Conservation (phyloP, 1,140 invertebrate species). For the Papilio polyxenes region DNA sequence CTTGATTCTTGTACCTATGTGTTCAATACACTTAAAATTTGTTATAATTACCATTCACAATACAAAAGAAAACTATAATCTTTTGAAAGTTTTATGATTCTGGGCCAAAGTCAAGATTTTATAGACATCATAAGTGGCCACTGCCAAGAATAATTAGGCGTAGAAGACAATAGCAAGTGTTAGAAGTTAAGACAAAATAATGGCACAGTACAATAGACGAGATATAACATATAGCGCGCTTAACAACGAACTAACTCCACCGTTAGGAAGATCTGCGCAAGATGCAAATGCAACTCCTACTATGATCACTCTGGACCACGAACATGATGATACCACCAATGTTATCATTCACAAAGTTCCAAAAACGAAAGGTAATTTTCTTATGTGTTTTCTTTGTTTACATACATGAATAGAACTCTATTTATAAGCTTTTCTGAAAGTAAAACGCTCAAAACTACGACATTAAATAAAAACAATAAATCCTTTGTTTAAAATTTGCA, state of each 20-base stretch:
- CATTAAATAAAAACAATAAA: not conserved
- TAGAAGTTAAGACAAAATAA: constrained; percentile 49
- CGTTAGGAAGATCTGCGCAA: constrained; percentile 59
- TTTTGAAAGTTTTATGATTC: constrained; percentile 60
- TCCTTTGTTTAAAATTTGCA: constrained; percentile 16
- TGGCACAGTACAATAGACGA: constrained; percentile 69
- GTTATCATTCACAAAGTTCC: constrained; percentile 77
- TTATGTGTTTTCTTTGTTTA: constrained; percentile 47
- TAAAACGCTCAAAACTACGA: constrained; percentile 7
- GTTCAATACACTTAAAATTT: constrained; percentile 46
- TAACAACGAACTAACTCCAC: constrained; percentile 69
- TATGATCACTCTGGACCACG: constrained; percentile 68
- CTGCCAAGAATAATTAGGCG: constrained; percentile 58
- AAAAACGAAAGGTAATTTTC: constrained; percentile 68
- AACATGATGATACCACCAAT: constrained; percentile 71
- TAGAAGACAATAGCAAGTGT: constrained; percentile 50
- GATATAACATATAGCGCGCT: constrained; percentile 71
- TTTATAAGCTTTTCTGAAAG: not conserved
- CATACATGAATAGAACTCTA: constrained; percentile 19
- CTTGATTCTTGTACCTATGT: constrained; percentile 41
- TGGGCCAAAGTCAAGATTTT: constrained; percentile 74
- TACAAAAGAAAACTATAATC: constrained; percentile 54
- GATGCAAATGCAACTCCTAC: constrained; percentile 61
- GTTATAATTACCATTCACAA: constrained; percentile 55
- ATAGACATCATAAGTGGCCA: constrained; percentile 61